Evolutionary conservation across 2,888 invertebrate genomes (phyloP), one percentile per base, ranked within the genome.

Genomic region (Noctua janthe): DNA sequence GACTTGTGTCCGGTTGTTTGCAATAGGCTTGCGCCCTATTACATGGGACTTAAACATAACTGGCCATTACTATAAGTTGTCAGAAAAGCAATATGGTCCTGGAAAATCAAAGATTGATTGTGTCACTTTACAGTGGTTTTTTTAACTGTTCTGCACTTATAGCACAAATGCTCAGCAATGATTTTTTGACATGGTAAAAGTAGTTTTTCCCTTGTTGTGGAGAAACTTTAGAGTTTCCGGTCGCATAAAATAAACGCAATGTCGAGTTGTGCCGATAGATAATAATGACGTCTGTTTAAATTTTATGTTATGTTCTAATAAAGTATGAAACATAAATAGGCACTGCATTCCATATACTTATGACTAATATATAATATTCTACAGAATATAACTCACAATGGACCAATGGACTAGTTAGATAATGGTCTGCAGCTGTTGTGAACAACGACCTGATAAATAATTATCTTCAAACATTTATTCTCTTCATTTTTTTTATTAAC

Each of bases 401-500:
- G 74, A 62, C 71, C 72, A 78, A 69, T 88, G 81, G 23, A 76
- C 83, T 71, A 82, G 64, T 88, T 84, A 81, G 90, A 88, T 88
- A 90, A 88, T 78, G 64, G 79, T 79, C 39, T 59, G 74, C 71
- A 76, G 80, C 80, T 80, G 88, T 72, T 80, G 62, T 75, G 80
- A 59, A 80, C 80, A 73, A 66, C 67, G 59, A 23, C 56, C 71
- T 74, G 84, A 88, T 88, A 90, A 83, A 78, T 67, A 78, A 83
- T 87, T 88, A 84, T 86, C 87, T 83, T 85, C 69, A 56, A 71
- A 88, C 72, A 73, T 56, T 49, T 15, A 49, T 76, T 74, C 76
- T 79, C 78, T 88, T 75, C 77, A 76, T 80, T 83, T 87, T 80
- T 82, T 86, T 84, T 84, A 80, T 79, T 86, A 76, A 77, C 83